These are phyloP conservation scores for Climacteris rufus DNA, from an alignment of 2,113 vertebrate genomes.

Conservation along the genomic window DNA sequence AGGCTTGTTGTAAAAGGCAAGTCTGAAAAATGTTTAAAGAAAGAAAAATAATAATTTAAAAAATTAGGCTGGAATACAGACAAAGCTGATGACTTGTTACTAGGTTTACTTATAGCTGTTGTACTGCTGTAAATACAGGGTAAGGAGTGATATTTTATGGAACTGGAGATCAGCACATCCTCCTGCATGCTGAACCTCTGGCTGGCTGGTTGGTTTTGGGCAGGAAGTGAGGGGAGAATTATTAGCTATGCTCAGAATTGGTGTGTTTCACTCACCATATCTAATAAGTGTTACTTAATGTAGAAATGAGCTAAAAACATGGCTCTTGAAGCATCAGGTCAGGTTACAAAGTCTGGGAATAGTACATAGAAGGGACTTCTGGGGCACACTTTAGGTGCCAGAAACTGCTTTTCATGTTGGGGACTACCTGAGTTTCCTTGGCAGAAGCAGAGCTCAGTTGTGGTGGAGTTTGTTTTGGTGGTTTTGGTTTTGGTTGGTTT, in stretches of 20 bases:
- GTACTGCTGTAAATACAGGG: background rate
- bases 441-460: background rate
- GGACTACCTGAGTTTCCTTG: background rate
- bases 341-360: background rate
- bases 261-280: background rate
- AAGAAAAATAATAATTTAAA: background rate
- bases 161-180: fast-evolving
- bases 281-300: background rate
- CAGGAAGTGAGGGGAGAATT: background rate
- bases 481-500: background rate
- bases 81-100: background rate
- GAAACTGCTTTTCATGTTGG: background rate
- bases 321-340: fast-evolving
- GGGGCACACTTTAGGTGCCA: background rate
- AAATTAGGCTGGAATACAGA: background rate
- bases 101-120: background rate
- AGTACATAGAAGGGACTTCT: background rate
- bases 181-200: background rate
- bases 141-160: background rate
- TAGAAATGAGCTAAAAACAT: background rate
- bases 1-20: background rate
- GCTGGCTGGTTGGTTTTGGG: background rate
- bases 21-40: background rate
- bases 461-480: background rate
- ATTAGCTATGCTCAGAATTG: background rate